Evolutionary conservation across 2,888 invertebrate genomes (phyloP), one percentile per base, ranked within the genome.

Genomic region (Polyommatus iphigenia): DNA sequence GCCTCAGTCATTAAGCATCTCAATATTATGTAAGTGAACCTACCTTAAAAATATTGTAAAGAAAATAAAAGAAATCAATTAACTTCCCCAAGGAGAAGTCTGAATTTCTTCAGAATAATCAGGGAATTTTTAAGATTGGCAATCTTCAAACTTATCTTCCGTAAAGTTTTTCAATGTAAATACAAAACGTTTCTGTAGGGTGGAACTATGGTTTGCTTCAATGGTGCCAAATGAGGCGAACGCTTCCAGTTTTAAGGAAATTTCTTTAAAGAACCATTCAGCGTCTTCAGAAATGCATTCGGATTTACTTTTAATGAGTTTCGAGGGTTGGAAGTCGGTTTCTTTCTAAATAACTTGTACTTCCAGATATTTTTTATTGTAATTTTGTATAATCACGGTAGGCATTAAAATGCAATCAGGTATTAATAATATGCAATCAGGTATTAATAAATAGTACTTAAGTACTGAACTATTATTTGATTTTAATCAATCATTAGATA

Each of bases 281-380:
- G 83, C 90, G 91, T 91, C 93, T 92, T 91, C 91, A 88, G 91
- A 92, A 92, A 90, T 91, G 91, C 92, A 88, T 84, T 88, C 87
- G 89, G 92, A 92, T 93, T 92, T 92, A 91, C 91, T 93, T 93
- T 93, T 93, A 94, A 94, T 93, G 93, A 94, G 92, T 93, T 93
- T 90, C 87, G 87, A 89, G 89, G 88, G 89, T 88, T 87, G 89
- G 89, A 46, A 91, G 88, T 91, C 88, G 90, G 88, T 89, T 92
- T 90, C 90, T 91, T 90, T 89, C 87, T 89, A 87, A 90, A 91
- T 90, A 87, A 91, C 24, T 75, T 73, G 73, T 73, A 75, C 75
- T 46, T 75, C 50, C 75, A 54, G 29, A 50, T 13, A 13, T 73
- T 73, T 75, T 54, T 54, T 8, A 75, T 75, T 54, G 54, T 75